Base-by-base conservation (phyloP, 2,113 vertebrate species). In the Phaethon lepturus region DNA sequence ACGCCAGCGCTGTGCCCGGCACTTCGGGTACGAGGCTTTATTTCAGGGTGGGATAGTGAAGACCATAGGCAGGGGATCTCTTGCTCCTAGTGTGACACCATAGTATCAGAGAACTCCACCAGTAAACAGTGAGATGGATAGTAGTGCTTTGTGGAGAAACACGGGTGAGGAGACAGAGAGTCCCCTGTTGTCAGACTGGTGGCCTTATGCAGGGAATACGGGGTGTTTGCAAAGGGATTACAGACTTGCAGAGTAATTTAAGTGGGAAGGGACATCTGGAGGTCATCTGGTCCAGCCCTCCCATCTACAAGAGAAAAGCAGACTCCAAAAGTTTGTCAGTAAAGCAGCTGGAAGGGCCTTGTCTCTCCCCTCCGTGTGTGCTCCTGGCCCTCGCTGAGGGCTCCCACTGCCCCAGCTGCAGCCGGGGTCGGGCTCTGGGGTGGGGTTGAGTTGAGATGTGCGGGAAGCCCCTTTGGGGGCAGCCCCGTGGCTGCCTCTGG, bases 1-100 rank as follows among this genome's bases (percentile, higher is more conserved):
- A 7, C 2, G 9, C 29, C 17, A 7, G 59, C 4, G 4, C 25
- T 4, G 0, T 33, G 49, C n/a, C 50, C 26, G 3, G 28, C 18
- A 1, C 14, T 1, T 1, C 0, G 15, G n/a, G 13, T 31, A 3
- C 4, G 33, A 23, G 4, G 20, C 9, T 62, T n/a, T 16, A 1
- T 13, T 47, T 9, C 9, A 7, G 59, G 52, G 18, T 16, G 29
- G 25, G 58, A 29, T 1, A 13, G 23, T 5, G 35, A 35, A 28
- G 29, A 31, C 18, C 2, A 0, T 16, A 17, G 20, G 45, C 3
- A 10, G 47, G 19, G 47, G 31, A 10, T 20, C 16, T 69, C 35
- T 29, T 31, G 31, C 49, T 40, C 10, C 19, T 24, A 5, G 6
- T 18, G 52, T 44, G 69, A 18, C 18, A 6, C 33, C 11, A 0